A percentile compares a stretch with the other conserved stretches of the same genome.
Conservation (phyloP, 2,113 vertebrate genomes). For the Neolamprologus caudopunctatus region DNA sequence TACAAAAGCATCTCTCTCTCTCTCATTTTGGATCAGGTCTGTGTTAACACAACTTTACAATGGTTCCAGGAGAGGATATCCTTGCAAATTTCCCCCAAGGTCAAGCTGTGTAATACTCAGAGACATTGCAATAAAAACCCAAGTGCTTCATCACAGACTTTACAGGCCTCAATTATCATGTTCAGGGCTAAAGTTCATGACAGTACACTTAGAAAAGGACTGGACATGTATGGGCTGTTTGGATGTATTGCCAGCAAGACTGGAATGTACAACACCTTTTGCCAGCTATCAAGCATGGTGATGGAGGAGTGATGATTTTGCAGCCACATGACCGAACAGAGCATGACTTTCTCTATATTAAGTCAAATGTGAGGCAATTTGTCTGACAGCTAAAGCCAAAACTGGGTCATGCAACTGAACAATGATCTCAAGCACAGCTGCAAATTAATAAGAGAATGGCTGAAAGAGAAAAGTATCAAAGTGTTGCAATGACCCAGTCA, state of each 20-base stretch:
- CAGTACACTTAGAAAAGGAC: neutral
- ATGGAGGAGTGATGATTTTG: neutral
- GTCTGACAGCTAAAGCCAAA: neutral
- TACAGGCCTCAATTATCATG: neutral
- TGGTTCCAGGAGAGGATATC: rapidly evolving
- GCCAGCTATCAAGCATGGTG: neutral
- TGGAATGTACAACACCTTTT: neutral
- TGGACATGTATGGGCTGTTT: neutral
- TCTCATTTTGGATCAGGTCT: neutral
- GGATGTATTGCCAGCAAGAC: neutral
- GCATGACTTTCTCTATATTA: neutral
- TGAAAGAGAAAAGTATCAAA: neutral
- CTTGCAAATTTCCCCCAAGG: neutral
- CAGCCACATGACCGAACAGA: neutral
- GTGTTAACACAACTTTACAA: neutral
- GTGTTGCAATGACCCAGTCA: neutral
- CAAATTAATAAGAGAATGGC: neutral
- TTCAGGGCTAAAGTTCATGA: neutral
- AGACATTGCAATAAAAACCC: neutral
- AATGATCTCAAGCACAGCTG: neutral
- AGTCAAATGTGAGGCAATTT: neutral
- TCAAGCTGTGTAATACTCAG: neutral
- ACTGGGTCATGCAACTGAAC: neutral
- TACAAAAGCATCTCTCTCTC: neutral
- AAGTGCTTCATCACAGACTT: neutral